Conservation (phyloP, 2,113 vertebrate genomes). For the Dromas ardeola region DNA sequence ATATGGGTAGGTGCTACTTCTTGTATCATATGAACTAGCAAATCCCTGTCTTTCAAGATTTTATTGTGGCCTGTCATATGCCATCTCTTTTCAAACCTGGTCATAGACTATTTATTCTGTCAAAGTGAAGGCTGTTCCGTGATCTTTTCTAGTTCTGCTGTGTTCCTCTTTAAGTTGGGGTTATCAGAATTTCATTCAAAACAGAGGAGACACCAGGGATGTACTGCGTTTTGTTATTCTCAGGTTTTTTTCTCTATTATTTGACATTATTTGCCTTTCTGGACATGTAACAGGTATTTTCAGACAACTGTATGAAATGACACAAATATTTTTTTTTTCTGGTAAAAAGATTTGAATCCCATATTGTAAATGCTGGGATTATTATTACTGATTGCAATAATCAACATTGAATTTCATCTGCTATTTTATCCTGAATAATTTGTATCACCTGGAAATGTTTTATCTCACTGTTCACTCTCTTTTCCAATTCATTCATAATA, state of each 20-base stretch:
- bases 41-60: not conserved
- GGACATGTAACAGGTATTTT: not conserved
- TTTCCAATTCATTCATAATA: not conserved
- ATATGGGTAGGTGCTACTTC: not conserved
- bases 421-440: not conserved
- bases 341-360: not conserved
- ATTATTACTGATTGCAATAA: not conserved
- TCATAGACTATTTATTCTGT: not conserved
- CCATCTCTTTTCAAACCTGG: not conserved
- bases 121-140: not conserved
- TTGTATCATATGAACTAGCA: not conserved
- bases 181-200: not conserved
- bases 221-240: not conserved
- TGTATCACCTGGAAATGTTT: not conserved
- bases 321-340: not conserved
- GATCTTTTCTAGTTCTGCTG: not conserved
- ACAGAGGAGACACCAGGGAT: not conserved
- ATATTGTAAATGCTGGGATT: not conserved
- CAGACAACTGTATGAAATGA: not conserved
- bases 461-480: not conserved
- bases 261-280: not conserved
- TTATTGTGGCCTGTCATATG: not conserved
- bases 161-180: not conserved
- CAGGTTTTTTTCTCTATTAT: not conserved
- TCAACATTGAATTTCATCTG: not conserved